Evolutionary conservation across 2,113 vertebrate species (phyloP), one percentile per base, ranked within the genome.

Genomic region (Lophochroa leadbeateri): DNA sequence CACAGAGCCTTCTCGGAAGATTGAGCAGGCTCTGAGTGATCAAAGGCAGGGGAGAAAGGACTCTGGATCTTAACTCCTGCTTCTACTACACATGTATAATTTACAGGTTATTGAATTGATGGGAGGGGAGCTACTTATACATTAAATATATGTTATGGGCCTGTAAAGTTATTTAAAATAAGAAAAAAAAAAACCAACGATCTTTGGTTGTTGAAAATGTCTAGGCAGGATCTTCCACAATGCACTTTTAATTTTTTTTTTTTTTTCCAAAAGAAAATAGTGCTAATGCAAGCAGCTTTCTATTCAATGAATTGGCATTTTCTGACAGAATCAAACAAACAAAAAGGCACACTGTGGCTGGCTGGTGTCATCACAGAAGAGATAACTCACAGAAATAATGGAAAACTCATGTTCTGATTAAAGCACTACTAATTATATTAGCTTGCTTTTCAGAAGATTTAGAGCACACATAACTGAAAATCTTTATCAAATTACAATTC

Each of bases 11-110:
- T 85, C 94, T 92, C 8, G 13, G 80, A 96, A 94, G 83, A 96
- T 49, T 91, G 89, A 96, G 93, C 86, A 96, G 77, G 83, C 33
- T 94, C n/a, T 64, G 77, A 84, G 69, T 92, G 96, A 96, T 97
- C 96, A 97, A 96, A 97, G 86, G 81, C 86, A 96, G 24, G 27
- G 27, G 55, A 87, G n/a, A 82, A 70, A 89, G 18, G 65, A 89
- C 69, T 83, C 88, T 96, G 72, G 80, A 86, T 95, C 91, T 92
- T 84, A 89, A 91, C 69, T 92, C 35, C 69, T 76, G 39, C 60
- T 92, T 90, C 64, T 55, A 50, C 46, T 64, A 60, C 12, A 83
- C 80, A 86, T 92, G 47, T 89, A 86, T 95, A 96, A 95, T 96
- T 95, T 84, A 96, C 69, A 96, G 77, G 61, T 78, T 94, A 95